Base-by-base conservation (phyloP, 2,888 invertebrate genomes). In the Mantis religiosa region DNA sequence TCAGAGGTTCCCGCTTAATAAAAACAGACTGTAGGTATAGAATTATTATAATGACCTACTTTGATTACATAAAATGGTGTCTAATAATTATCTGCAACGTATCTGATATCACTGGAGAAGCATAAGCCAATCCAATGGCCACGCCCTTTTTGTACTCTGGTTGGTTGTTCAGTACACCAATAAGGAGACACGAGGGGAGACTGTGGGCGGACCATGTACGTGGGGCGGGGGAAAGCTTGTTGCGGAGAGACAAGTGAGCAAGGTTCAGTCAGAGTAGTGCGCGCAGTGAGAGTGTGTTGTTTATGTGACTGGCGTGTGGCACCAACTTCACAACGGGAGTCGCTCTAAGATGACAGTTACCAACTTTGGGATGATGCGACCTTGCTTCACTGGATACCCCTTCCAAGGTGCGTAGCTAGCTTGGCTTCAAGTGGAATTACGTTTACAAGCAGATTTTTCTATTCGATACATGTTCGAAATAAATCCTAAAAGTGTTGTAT, bases 301-400 rank as follows among this genome's bases (percentile, higher is more conserved):
- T 71, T 71, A 71, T 71, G 54, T 71, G 54, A 71, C 54, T 71
- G 54, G 54, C 54, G 54, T 71, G 54, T 71, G 54, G 20, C 54
- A 71, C 54, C 6, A 71, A 15, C 54, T 71, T 87, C 54, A 71
- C 41, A 20, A 84, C 81, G 28, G 83, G 28, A 41, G 84, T 27
- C 47, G 82, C 91, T 91, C 91, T 92, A 92, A 92, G 90, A 94
- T 94, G 94, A 94, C 94, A 92, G 93, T 94, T 91, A 94, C 94
- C 88, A 94, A 93, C 91, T 93, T 93, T 91, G 93, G 93, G 90
- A 94, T 94, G 93, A 94, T 94, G 94, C 92, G 94, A 91, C 94
- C 94, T 86, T 93, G 93, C 91, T 93, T 94, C 91, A 92, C 94
- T 91, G 93, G 94, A 92, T 94, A 94, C 91, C 93, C 94, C n/a